A percentile compares a stretch with the other conserved stretches of the same genome.
Conservation (phyloP, 2,113 vertebrate genomes). For the Myotis lucifugus region DNA sequence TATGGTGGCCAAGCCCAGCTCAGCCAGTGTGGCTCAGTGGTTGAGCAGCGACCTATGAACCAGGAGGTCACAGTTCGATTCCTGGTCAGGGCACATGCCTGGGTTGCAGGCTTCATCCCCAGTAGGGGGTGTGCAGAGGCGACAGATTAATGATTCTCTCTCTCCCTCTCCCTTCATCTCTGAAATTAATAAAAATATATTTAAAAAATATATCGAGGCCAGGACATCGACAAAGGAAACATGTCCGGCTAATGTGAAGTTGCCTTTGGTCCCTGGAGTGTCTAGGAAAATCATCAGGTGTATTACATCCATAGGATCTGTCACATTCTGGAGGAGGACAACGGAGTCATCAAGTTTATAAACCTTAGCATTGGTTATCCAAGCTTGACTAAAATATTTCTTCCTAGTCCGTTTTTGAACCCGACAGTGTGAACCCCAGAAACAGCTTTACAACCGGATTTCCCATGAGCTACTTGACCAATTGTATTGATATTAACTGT, state of each 20-base stretch:
- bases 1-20: slow-evolving; percentile 89
- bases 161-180: too few relatives aligned
- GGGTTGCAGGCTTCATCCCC: too few relatives aligned
- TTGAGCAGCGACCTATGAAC: too few relatives aligned
- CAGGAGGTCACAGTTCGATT: too few relatives aligned
- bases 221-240: slow-evolving; percentile 96
- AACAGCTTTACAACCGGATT: slow-evolving; percentile 97
- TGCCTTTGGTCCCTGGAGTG: slow-evolving; percentile 88
- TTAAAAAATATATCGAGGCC: slow-evolving; percentile 91
- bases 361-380: slow-evolving; percentile 98
- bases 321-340: slow-evolving; percentile 97
- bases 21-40: too few relatives aligned
- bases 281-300: slow-evolving; percentile 94
- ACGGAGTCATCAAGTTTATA: slow-evolving; percentile 95
- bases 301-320: slow-evolving; percentile 96
- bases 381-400: slow-evolving; percentile 98
- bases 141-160: too few relatives aligned
- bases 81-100: too few relatives aligned
- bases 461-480: slow-evolving; percentile 97
- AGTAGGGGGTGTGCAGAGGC: too few relatives aligned
- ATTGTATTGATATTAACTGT: slow-evolving; percentile 90
- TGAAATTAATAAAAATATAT: too few relatives aligned
- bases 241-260: slow-evolving; percentile 97
- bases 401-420: slow-evolving; percentile 98
- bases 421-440: slow-evolving; percentile 98